Evolutionary conservation across 1,140 invertebrate species (phyloP), one percentile per base, ranked within the genome.

Genomic region (Drosophila miranda): DNA sequence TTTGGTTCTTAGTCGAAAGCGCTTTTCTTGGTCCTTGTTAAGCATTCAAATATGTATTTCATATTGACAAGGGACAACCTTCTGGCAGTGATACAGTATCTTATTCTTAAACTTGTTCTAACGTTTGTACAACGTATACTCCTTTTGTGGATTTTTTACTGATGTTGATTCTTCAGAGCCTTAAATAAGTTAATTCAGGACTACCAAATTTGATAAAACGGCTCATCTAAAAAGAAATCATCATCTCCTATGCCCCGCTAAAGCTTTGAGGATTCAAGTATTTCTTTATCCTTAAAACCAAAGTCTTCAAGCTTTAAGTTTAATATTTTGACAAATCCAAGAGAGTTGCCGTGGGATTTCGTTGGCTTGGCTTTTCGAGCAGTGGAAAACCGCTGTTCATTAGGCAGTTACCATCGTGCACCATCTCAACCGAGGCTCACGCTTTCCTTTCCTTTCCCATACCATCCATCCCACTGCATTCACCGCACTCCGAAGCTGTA

Each of bases 371-470:
- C 14, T 44, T 70, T 49, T 50, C 13, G 42, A 43, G 54, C 6
- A 19, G 19, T 45, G 23, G 38, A 21, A 72, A 72, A 72, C 50
- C 57, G 42, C 60, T 66, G 55, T 55, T 73, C 49, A 66, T 75
- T 64, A 74, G 61, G 42, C 51, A 49, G 43, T 41, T 55, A 62
- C 19, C 45, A 42, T 38, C 11, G 3, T 38, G 34, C 11, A 8
- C 3, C 34, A 38, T 38, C 34, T 38, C 34, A 38, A 5, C 11
- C 3, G 34, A 5, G 34, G 11, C 34, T 13, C 3, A 13, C 11
- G 34, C 34, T 26, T 19, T 19, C 19, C 19, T 19, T 19, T 19
- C 3, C 3, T 3, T 3, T 7, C 11, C 3, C 0, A 4, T 16
- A 38, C 34, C 42, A 6, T 34, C 49, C 28, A 44, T 52, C 1